phyloP scores from a whole-genome alignment of 2,113 vertebrate genomes.

The Channa argus region DNA sequence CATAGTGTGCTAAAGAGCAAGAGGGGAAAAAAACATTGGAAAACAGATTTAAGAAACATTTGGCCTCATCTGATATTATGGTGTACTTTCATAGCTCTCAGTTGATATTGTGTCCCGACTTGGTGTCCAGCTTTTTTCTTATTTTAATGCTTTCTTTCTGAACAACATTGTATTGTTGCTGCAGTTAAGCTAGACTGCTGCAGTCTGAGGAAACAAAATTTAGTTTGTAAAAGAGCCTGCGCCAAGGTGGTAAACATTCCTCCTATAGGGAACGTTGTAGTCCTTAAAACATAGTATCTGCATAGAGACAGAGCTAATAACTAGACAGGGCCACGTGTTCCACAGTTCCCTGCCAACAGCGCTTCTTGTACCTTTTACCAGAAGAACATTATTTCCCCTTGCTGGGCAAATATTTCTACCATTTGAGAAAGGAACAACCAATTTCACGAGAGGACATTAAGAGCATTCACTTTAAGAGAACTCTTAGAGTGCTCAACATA shows the following conservation, averaged over 20 bases:
- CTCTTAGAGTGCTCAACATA: too few species aligned
- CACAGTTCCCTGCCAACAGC: background rate
- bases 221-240: conserved; percentile 63
- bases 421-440: conserved; percentile 3
- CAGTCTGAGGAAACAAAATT: conserved; percentile 71
- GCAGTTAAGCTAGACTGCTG: conserved; percentile 72
- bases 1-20: too few species aligned
- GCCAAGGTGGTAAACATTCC: conserved; percentile 91
- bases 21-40: too few species aligned
- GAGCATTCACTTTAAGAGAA: background rate
- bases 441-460: conserved; percentile 17
- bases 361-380: background rate
- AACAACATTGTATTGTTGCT: conserved; percentile 66
- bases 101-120: conserved; percentile 42
- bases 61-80: too few species aligned
- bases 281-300: conserved; percentile 76
- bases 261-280: conserved; percentile 85
- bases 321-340: conserved; percentile 23
- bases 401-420: background rate
- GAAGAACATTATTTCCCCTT: background rate
- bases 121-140: conserved; percentile 48
- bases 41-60: too few species aligned
- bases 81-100: too few species aligned
- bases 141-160: conserved; percentile 71
- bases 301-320: conserved; percentile 81